A percentile compares a stretch with the other conserved stretches of the same genome.
phyloP scores from a whole-genome alignment of 2,797 vertebrate species.

The Triplophysa bombifrons region DNA sequence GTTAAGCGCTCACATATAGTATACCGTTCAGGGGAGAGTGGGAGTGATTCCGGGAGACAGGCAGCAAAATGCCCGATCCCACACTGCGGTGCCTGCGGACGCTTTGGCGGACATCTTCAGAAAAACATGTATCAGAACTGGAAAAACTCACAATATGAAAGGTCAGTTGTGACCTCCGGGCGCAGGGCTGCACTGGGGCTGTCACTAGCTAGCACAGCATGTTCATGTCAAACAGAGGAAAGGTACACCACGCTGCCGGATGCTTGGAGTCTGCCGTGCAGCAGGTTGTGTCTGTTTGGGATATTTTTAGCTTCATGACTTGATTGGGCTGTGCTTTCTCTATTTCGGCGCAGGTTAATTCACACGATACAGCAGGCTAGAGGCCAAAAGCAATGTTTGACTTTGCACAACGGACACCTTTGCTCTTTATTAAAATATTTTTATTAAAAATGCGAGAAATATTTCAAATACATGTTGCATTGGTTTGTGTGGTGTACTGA shows the following conservation, averaged over 20 bases:
- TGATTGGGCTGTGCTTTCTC: background rate
- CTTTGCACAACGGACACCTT: no score
- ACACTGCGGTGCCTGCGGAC: constrained; percentile 70
- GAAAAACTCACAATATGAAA: constrained; percentile 73
- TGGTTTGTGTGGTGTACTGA: no score
- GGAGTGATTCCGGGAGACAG: constrained; percentile 76
- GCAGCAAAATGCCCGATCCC: constrained; percentile 59
- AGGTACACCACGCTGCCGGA: constrained; percentile 55
- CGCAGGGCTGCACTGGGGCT: constrained; percentile 71
- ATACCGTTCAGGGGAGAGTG: constrained; percentile 62
- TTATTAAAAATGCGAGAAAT: no score
- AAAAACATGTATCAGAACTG: constrained; percentile 72
- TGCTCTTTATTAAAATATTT: no score
- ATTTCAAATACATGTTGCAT: no score
- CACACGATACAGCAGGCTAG: background rate
- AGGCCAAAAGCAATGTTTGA: no score
- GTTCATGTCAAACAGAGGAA: constrained; percentile 73
- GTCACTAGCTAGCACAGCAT: constrained; percentile 68
- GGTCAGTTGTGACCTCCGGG: constrained; percentile 76
- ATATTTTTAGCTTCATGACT: constrained; percentile 36
- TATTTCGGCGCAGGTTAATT: background rate
- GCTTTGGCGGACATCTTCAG: constrained; percentile 74
- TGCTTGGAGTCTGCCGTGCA: constrained; percentile 13
- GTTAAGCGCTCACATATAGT: constrained; percentile 24
- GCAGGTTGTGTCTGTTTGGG: constrained; percentile 28